Evolutionary conservation across 2,888 invertebrate genomes (phyloP).

Genomic region (Hartigia nigra): DNA sequence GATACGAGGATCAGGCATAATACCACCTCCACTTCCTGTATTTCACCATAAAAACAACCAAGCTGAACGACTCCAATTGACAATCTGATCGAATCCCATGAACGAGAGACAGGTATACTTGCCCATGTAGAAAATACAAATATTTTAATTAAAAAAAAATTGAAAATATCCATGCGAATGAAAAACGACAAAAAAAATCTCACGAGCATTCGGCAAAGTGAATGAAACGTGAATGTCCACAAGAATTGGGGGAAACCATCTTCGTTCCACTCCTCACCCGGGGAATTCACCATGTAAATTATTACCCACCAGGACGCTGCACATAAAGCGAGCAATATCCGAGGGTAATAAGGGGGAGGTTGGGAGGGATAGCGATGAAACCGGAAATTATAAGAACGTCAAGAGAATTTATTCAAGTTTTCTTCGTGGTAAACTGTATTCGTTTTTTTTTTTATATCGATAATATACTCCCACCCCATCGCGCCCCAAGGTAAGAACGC

Average conservation of each 20-base stretch:
- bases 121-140: not conserved
- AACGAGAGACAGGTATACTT: not conserved
- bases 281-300: not conserved
- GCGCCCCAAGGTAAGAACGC: too few species aligned
- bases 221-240: too few species aligned
- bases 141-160: not conserved
- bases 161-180: not conserved
- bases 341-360: not conserved
- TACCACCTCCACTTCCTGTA: too few species aligned
- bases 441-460: not conserved
- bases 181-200: not conserved
- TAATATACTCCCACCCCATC: not conserved
- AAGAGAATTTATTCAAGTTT: not conserved
- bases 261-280: too few species aligned
- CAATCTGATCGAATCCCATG: not conserved
- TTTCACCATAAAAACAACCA: too few species aligned
- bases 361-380: not conserved
- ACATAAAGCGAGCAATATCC: not conserved
- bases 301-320: not conserved
- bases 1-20: too few species aligned
- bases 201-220: too few species aligned
- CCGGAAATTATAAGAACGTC: not conserved
- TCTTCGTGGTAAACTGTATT: not conserved
- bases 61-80: too few species aligned
- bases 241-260: too few species aligned